Conservation (phyloP, 2,797 vertebrate genomes). For the Eutrigla gurnardus region DNA sequence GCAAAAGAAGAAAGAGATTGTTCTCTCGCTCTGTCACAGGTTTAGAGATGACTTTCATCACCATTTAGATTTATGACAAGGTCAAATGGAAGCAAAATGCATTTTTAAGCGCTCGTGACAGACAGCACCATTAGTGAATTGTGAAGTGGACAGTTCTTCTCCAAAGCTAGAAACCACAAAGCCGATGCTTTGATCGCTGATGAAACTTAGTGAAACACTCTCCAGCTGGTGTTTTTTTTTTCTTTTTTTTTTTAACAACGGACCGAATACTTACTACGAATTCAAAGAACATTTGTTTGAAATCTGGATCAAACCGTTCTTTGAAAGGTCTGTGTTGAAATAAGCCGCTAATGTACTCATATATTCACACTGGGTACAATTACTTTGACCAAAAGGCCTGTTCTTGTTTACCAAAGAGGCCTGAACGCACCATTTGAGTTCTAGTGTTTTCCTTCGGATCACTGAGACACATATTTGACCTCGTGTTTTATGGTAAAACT, state of each 20-base stretch:
- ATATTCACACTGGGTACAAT: constrained; percentile 52
- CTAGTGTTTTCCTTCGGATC: constrained; percentile 3
- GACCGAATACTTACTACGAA: constrained; percentile 57
- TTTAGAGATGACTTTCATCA: constrained; percentile 9
- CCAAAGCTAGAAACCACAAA: constrained; percentile 55
- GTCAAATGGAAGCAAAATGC: constrained; percentile 37
- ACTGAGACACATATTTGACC: constrained; percentile 13
- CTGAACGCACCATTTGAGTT: neutral
- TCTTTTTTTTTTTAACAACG: constrained; percentile 48
- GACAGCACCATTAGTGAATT: constrained; percentile 9
- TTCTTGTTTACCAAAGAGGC: constrained; percentile 40
- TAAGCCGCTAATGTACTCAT: constrained; percentile 27
- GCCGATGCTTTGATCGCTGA: constrained; percentile 59
- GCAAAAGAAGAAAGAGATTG: constrained; percentile 47
- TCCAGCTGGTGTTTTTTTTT: constrained; percentile 36
- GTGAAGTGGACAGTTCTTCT: constrained; percentile 35
- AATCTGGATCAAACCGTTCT: constrained; percentile 67
- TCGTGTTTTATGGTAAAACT: constrained; percentile 15
- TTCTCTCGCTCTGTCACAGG: constrained; percentile 26
- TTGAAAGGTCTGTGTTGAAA: constrained; percentile 39
- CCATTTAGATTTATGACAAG: constrained; percentile 26
- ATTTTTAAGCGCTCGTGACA: constrained; percentile 19
- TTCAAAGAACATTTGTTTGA: constrained; percentile 72
- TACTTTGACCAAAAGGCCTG: constrained; percentile 23
- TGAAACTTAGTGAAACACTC: constrained; percentile 68